Evolutionary conservation across 2,113 vertebrate species (phyloP).

Genomic region (Erythrocercus mccallii): DNA sequence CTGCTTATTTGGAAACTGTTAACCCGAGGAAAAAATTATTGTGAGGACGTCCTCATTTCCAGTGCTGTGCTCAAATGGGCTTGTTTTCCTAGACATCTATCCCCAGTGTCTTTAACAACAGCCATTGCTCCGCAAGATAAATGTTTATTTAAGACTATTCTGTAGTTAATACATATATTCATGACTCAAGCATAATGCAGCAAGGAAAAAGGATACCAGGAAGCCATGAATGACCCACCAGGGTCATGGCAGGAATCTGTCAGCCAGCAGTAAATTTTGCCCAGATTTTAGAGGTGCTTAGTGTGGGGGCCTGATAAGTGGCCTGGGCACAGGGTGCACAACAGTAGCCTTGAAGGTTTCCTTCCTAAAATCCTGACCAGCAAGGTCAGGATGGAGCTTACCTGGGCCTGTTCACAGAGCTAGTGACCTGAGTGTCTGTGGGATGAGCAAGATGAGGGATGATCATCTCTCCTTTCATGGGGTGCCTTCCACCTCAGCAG

Average conservation of each 20-base stretch:
- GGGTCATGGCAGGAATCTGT: not conserved
- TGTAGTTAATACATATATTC: slow-evolving; percentile 51
- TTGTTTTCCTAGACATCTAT: slow-evolving; percentile 32
- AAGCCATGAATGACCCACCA: not conserved
- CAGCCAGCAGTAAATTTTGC: not conserved
- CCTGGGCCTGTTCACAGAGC: not conserved
- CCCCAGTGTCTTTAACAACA: not conserved
- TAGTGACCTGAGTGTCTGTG: fast-evolving
- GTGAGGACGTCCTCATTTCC: slow-evolving; percentile 52
- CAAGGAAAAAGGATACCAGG: not conserved
- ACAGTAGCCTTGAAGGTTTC: not conserved
- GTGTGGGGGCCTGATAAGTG: fast-evolving
- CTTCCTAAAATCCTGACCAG: not conserved
- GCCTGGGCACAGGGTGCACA: not conserved
- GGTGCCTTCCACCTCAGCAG: not conserved
- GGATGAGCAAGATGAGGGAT: not conserved
- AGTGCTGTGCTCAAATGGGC: slow-evolving; percentile 4
- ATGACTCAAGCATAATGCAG: not conserved
- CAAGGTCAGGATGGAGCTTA: not conserved
- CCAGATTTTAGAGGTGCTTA: fast-evolving
- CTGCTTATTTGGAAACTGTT: slow-evolving; percentile 73
- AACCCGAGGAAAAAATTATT: slow-evolving; percentile 39
- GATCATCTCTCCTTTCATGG: not conserved
- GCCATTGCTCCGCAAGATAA: slow-evolving; percentile 31
- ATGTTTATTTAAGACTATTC: slow-evolving; percentile 35